These are phyloP conservation scores for Champsocephalus gunnari DNA, from an alignment of 2,797 vertebrate genomes.

Conservation along the genomic window DNA sequence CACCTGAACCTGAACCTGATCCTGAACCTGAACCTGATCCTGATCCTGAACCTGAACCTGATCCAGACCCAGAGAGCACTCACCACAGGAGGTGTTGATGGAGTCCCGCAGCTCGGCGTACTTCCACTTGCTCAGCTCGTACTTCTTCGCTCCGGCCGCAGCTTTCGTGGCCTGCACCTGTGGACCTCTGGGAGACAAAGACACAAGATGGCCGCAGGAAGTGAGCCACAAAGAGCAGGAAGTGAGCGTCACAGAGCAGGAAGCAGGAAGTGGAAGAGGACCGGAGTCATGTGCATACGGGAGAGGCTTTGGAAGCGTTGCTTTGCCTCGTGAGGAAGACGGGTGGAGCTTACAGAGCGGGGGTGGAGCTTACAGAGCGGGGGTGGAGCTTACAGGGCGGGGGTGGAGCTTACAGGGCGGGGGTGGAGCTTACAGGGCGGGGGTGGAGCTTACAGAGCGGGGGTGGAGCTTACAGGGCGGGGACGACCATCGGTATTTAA, in stretches of 20 bases:
- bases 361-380: constrained; percentile 39
- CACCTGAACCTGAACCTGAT: too few species aligned
- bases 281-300: not conserved
- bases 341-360: constrained; percentile 41
- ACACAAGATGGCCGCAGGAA: constrained; percentile 6
- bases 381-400: constrained; percentile 40
- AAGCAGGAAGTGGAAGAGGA: not conserved
- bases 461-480: too few species aligned
- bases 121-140: constrained; percentile 98
- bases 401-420: constrained; percentile 40
- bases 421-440: constrained; percentile 41
- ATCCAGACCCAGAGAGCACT: constrained; percentile 54
- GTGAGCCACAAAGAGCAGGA: constrained; percentile 33
- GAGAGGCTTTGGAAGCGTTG: too few species aligned
- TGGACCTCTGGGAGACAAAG: constrained; percentile 86
- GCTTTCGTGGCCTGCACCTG: constrained; percentile 94
- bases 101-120: constrained; percentile 97
- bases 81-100: constrained; percentile 99
- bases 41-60: too few species aligned
- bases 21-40: too few species aligned
- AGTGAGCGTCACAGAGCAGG: constrained; percentile 6
- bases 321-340: not conserved
- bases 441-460: constrained; percentile 41
- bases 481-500: not conserved
- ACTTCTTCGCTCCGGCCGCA: constrained; percentile 90